These are phyloP conservation scores for Asarcornis scutulata DNA, from an alignment of 2,113 vertebrate species.

Conservation along the genomic window DNA sequence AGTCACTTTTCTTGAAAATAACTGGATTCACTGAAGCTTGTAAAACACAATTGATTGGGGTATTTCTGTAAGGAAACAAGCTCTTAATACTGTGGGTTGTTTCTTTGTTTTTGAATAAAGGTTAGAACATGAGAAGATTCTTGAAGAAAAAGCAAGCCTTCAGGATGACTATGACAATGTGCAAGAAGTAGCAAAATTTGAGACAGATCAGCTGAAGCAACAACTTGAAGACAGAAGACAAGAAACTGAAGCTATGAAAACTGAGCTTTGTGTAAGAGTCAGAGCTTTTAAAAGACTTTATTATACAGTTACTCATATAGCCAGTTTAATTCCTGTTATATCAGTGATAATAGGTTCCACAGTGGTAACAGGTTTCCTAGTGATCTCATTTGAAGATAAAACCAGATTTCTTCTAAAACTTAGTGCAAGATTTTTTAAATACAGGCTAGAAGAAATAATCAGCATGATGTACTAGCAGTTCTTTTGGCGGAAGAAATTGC, in stretches of 20 bases:
- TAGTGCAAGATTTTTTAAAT: neutral
- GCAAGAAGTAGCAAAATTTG: slow-evolving; percentile 92
- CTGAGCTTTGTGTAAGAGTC: slow-evolving; percentile 80
- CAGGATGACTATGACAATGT: slow-evolving; percentile 92
- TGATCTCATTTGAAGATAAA: neutral
- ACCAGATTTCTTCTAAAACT: neutral
- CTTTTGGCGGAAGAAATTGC: neutral
- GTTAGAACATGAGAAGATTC: slow-evolving; percentile 88
- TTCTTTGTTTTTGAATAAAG: slow-evolving; percentile 70
- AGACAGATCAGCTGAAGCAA: slow-evolving; percentile 85
- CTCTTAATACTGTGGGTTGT: neutral
- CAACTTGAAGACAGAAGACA: slow-evolving; percentile 81
- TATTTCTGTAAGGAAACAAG: neutral
- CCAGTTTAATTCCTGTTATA: neutral
- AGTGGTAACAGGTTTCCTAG: neutral
- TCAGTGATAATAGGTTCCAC: neutral
- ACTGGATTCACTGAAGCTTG: neutral
- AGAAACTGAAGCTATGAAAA: slow-evolving; percentile 80
- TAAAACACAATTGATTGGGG: neutral
- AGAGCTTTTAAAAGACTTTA: neutral
- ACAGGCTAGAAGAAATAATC: neutral
- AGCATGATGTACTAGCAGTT: neutral
- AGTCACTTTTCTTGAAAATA: neutral
- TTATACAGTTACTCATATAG: neutral
- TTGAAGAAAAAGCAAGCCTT: slow-evolving; percentile 87